Evolutionary conservation across 2,888 invertebrate species (phyloP).

Genomic region (Aromia moschata): DNA sequence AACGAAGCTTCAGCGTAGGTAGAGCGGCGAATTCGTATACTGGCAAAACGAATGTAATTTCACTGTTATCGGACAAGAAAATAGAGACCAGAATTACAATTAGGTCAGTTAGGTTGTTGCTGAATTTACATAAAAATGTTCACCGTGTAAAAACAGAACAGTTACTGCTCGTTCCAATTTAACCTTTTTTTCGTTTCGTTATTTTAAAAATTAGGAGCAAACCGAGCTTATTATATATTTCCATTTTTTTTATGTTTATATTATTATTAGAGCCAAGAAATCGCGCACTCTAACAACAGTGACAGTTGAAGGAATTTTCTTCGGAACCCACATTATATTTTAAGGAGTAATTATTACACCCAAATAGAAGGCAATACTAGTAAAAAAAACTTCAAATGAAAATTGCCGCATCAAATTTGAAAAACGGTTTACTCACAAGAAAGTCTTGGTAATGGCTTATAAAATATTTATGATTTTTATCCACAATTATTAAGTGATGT

Average conservation of each 20-base stretch:
- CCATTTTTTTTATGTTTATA: background rate
- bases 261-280: too few relatives aligned
- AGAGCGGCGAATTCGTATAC: constrained; percentile 23
- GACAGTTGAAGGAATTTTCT: too few relatives aligned
- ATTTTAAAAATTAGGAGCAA: background rate
- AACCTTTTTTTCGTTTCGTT: constrained; percentile 21
- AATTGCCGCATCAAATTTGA: too few relatives aligned
- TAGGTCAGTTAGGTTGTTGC: constrained; percentile 33
- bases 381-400: too few relatives aligned
- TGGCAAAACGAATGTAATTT: constrained; percentile 31
- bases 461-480: too few relatives aligned
- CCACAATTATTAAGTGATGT: too few relatives aligned
- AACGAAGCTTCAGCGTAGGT: constrained; percentile 2
- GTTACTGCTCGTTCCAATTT: constrained; percentile 31
- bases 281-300: too few relatives aligned
- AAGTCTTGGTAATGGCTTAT: too few relatives aligned
- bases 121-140: constrained; percentile 35
- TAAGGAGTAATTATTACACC: too few relatives aligned
- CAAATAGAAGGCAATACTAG: too few relatives aligned
- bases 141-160: constrained; percentile 25
- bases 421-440: too few relatives aligned
- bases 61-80: constrained; percentile 31
- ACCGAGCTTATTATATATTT: background rate
- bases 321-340: too few relatives aligned
- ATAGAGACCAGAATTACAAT: constrained; percentile 37